These are phyloP conservation scores for Euleptes europaea DNA, from an alignment of 2,113 vertebrate species.

Conservation along the genomic window DNA sequence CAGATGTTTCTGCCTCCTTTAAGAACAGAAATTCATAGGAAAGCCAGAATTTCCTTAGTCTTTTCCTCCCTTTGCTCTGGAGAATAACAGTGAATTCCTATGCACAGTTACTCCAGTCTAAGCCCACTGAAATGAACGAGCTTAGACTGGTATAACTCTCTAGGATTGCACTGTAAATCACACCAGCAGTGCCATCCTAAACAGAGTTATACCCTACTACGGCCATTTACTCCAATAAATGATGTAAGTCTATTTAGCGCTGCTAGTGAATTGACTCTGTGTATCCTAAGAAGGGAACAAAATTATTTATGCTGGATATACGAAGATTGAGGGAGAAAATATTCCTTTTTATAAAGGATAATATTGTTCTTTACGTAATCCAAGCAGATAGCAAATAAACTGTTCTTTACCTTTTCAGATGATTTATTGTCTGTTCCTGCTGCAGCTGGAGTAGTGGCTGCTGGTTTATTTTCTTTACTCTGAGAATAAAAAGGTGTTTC, in stretches of 20 bases:
- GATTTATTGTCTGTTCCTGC: constrained; percentile 16
- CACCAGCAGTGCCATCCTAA: not conserved
- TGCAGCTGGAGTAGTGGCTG: not conserved
- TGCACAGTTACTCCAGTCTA: no score
- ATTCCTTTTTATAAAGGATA: not conserved
- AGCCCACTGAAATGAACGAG: no score
- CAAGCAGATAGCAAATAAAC: fast-evolving
- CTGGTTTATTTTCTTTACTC: constrained; percentile 41
- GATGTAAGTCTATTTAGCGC: no score
- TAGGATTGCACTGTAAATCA: not conserved
- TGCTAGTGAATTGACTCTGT: not conserved
- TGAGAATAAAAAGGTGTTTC: constrained; percentile 28
- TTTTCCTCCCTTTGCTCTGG: no score
- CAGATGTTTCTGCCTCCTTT: not conserved
- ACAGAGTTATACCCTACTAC: no score
- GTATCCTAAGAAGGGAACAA: not conserved
- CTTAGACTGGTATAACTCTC: no score
- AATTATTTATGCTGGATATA: not conserved
- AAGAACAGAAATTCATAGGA: not conserved
- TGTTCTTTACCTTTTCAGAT: constrained; percentile 12
- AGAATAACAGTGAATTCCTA: no score
- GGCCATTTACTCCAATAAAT: no score
- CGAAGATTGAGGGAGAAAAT: not conserved
- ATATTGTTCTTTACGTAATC: not conserved
- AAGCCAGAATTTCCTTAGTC: not conserved